Evolutionary conservation across 2,888 invertebrate species (phyloP).

Genomic region (Pristionchus arcanus): DNA sequence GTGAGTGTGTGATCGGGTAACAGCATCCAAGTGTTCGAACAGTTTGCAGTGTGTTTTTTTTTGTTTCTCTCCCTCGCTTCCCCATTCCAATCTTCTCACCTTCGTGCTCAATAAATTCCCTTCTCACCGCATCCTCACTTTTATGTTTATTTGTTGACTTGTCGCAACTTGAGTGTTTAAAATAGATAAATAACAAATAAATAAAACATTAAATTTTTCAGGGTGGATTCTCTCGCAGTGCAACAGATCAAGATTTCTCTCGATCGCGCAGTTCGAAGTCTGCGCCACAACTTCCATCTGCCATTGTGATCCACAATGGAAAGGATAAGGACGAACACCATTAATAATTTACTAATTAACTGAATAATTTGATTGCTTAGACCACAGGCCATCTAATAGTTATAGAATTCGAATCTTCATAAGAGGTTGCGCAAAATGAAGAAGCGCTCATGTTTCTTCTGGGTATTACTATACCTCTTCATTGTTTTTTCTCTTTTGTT

Average conservation of each 20-base stretch:
- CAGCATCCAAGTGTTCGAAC: too few relatives aligned
- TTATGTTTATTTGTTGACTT: too few relatives aligned
- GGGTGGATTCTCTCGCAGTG: neutral
- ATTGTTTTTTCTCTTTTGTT: neutral
- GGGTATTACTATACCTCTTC: neutral
- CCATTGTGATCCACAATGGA: neutral
- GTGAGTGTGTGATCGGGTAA: too few relatives aligned
- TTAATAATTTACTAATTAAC: neutral
- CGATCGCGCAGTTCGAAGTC: neutral
- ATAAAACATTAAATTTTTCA: neutral
- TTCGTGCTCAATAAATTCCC: too few relatives aligned
- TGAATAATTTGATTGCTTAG: too few relatives aligned
- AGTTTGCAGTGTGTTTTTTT: too few relatives aligned
- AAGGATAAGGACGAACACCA: conserved; percentile 14
- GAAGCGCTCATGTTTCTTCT: neutral
- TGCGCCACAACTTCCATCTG: neutral
- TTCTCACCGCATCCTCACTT: too few relatives aligned
- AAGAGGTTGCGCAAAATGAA: neutral
- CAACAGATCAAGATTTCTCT: neutral
- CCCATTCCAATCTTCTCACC: too few relatives aligned
- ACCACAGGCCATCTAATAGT: neutral
- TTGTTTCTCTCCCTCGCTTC: too few relatives aligned
- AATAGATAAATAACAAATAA: too few relatives aligned
- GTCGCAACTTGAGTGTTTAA: too few relatives aligned
- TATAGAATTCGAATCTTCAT: neutral